Evolutionary conservation across 1,140 invertebrate species (phyloP).

Genomic region (Drosophila cardini): DNA sequence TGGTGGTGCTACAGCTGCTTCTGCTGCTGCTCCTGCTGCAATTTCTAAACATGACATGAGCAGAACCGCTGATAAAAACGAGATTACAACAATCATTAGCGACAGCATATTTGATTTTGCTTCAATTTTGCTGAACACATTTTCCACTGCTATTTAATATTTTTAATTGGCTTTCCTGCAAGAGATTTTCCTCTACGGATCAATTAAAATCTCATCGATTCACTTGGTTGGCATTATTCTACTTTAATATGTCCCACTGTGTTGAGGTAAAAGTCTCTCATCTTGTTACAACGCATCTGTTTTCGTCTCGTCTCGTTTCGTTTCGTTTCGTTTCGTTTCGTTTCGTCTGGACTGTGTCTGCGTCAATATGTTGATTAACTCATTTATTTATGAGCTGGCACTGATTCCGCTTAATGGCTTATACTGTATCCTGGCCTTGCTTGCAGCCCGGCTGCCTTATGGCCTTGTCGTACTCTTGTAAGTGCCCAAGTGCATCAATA

Average conservation of each 20-base stretch:
- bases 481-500: conserved; percentile 56
- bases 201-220: conserved; percentile 40
- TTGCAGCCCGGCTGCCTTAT: conserved; percentile 12
- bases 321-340: too few relatives aligned
- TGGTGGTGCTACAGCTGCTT: not conserved
- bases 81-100: conserved; percentile 74
- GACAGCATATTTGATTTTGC: not conserved
- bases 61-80: conserved; percentile 56
- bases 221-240: not conserved
- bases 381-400: conserved; percentile 78
- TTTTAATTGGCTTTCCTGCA: conserved; percentile 4
- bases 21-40: conserved; percentile 9
- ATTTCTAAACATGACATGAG: conserved; percentile 64
- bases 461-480: conserved; percentile 18
- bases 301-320: conserved; percentile 31
- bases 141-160: conserved; percentile 8
- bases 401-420: conserved; percentile 78
- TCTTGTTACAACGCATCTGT: not conserved
- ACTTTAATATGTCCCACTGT: conserved; percentile 39
- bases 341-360: conserved; percentile 47
- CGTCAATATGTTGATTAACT: conserved; percentile 82
- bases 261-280: conserved; percentile 29
- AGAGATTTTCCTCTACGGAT: conserved; percentile 22
- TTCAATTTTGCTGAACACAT: not conserved
- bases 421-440: conserved; percentile 35